These are phyloP conservation scores for Manis javanica DNA, from an alignment of 2,797 vertebrate species.

Conservation along the genomic window DNA sequence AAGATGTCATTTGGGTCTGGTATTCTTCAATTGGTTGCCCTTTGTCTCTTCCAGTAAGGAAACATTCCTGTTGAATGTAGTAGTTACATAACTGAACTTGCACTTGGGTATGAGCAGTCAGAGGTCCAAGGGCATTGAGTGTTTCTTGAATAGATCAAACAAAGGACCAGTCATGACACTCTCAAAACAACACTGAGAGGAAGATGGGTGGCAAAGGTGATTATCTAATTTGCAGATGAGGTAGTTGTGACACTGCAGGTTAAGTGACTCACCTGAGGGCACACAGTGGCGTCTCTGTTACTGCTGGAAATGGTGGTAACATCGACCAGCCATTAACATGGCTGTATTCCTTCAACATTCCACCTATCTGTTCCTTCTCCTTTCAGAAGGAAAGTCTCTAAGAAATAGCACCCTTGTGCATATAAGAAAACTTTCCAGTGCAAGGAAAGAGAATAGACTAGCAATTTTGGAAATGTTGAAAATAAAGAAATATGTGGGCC, in stretches of 20 bases:
- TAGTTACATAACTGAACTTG: slow-evolving; percentile 60
- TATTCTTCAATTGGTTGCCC: slow-evolving; percentile 75
- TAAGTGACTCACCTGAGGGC: slow-evolving; percentile 60
- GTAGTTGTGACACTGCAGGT: slow-evolving; percentile 65
- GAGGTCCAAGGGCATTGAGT: slow-evolving; percentile 73
- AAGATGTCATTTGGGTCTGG: slow-evolving; percentile 74
- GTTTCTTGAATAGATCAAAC: slow-evolving; percentile 71
- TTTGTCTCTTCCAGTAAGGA: slow-evolving; percentile 74
- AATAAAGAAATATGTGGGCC: background rate
- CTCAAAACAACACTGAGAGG: slow-evolving; percentile 67
- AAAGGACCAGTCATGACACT: slow-evolving; percentile 70
- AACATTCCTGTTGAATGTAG: slow-evolving; percentile 63
- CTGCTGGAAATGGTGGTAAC: background rate
- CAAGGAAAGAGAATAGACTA: slow-evolving; percentile 35
- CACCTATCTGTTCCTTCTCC: background rate
- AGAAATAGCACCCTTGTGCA: slow-evolving; percentile 3
- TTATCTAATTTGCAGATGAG: slow-evolving; percentile 64
- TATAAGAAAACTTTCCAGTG: background rate
- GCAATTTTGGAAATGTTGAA: background rate
- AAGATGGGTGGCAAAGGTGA: slow-evolving; percentile 76
- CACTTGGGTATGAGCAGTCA: slow-evolving; percentile 40
- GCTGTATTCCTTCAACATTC: background rate
- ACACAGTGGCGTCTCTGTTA: slow-evolving; percentile 62
- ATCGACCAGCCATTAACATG: background rate
- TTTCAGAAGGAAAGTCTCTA: slow-evolving; percentile 29